Conservation (phyloP, 1,140 invertebrate species). For the Pectinophora gossypiella region DNA sequence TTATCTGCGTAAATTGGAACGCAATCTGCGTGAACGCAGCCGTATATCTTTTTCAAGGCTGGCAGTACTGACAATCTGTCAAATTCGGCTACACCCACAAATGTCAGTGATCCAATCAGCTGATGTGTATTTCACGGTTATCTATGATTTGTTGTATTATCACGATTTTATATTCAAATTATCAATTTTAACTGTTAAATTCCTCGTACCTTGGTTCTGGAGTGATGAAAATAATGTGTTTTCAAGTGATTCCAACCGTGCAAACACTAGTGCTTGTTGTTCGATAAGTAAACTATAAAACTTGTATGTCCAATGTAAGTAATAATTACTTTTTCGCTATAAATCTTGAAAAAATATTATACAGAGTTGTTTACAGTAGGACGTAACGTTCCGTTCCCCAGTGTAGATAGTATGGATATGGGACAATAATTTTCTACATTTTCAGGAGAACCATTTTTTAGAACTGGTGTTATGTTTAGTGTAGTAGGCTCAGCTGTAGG, state of each 20-base stretch:
- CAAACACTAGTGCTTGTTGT: not conserved
- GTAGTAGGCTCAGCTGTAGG: too few species aligned
- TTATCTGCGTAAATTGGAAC: not conserved
- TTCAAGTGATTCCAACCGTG: not conserved
- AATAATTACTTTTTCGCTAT: not conserved
- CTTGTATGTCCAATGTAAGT: not conserved
- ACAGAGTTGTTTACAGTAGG: conserved; percentile 7
- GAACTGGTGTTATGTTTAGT: too few species aligned
- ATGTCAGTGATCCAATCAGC: not conserved
- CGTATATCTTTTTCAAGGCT: not conserved
- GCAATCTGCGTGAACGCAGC: not conserved
- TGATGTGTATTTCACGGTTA: not conserved
- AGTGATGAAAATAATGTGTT: not conserved
- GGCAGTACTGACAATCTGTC: not conserved
- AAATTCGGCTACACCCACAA: not conserved
- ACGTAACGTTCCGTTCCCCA: too few species aligned
- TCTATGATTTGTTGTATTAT: not conserved
- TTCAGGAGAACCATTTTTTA: too few species aligned
- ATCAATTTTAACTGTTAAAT: not conserved
- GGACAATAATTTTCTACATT: too few species aligned
- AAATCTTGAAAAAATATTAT: not conserved
- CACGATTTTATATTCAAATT: not conserved
- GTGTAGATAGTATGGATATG: too few species aligned
- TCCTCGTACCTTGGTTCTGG: not conserved
- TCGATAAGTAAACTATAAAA: not conserved